phyloP scores from a whole-genome alignment of 1,140 invertebrate species.

The Pachypeltis micranthus region DNA sequence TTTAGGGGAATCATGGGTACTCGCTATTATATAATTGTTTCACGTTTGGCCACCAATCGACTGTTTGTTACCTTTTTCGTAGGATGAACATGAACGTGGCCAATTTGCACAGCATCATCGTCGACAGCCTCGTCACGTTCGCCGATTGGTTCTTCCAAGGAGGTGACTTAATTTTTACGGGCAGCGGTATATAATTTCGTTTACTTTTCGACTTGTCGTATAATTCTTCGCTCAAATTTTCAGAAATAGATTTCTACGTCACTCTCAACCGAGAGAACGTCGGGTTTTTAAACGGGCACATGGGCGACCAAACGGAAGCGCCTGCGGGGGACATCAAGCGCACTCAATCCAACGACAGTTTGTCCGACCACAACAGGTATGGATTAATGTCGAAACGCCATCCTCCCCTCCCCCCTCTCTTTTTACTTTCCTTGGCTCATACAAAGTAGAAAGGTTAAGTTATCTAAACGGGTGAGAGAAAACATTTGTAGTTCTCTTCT shows the following conservation, averaged over 20 bases:
- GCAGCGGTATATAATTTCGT: too few relatives aligned
- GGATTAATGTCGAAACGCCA: too few relatives aligned
- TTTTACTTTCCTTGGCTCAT: too few relatives aligned
- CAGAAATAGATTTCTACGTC: constrained; percentile 29
- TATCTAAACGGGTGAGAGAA: too few relatives aligned
- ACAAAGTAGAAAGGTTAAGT: too few relatives aligned
- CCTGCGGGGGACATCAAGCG: constrained; percentile 40
- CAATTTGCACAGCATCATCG: constrained; percentile 63
- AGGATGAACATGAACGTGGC: constrained; percentile 78
- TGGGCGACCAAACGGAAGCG: constrained; percentile 15
- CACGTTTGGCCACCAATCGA: too few relatives aligned
- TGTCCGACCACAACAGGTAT: constrained; percentile 35
- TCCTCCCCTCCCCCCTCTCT: too few relatives aligned
- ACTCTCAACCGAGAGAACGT: constrained; percentile 19
- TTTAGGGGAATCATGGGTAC: too few relatives aligned
- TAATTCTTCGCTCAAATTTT: too few relatives aligned
- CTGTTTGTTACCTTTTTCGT: constrained; percentile 25
- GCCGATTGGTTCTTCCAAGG: constrained; percentile 78
- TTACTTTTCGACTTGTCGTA: too few relatives aligned
- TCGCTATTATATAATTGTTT: too few relatives aligned
- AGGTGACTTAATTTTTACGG: constrained; percentile 36
- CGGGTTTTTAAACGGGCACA: constrained; percentile 4
- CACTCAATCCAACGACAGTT: constrained; percentile 52
- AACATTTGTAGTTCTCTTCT: too few relatives aligned
- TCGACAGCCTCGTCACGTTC: constrained; percentile 75